Base-by-base conservation (phyloP, 2,113 vertebrate genomes). In the Taxidea taxus region DNA sequence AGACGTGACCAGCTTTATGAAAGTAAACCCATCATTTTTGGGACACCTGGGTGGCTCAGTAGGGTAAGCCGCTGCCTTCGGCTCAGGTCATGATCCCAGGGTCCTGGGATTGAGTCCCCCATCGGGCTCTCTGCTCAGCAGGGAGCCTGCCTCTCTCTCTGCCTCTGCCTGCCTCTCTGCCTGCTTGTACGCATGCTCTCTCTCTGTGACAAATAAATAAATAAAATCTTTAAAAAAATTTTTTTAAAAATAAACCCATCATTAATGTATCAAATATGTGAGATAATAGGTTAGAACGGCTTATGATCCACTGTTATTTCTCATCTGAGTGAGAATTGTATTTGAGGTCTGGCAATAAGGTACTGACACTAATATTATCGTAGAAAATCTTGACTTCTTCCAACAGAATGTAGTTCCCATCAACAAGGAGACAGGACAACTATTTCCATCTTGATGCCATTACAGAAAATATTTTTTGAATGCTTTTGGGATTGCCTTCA, bases 401-500 rank as follows among this genome's bases (percentile, higher is more conserved):
- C 68, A 39, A 60, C 14, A 90, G 60, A 91, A 29, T 68, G 20
- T 58, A 37, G 39, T 82, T 51, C 21, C 39, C 44, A 84, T 20
- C 9, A 94, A n/a, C 16, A 92, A 39, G 72, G 23, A 87, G n/a
- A 90, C 29, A 97, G n/a, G 2, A 60, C 0, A 21, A 34, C 86
- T 77, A 60, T 90, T 96, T 92, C 74, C 56, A 23, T 91, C 37
- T 27, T 94, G 27, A 89, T 86, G 47, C 49, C 27, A 31, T 90
- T 89, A 81, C 37, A 12, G 58, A 20, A 88, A 87, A 49, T 54
- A 75, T n/a, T 85, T 87, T 66, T 94, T 77, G 5, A 91, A 84
- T 87, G 49, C 31, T 91, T 87, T 95, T 84, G 34, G 20, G 88
- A 88, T 87, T 95, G 10, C 29, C 81, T 91, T 87, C 42, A 88